These are phyloP conservation scores for Glaucopsyche alexis DNA, from an alignment of 2,888 invertebrate genomes.

Conservation along the genomic window DNA sequence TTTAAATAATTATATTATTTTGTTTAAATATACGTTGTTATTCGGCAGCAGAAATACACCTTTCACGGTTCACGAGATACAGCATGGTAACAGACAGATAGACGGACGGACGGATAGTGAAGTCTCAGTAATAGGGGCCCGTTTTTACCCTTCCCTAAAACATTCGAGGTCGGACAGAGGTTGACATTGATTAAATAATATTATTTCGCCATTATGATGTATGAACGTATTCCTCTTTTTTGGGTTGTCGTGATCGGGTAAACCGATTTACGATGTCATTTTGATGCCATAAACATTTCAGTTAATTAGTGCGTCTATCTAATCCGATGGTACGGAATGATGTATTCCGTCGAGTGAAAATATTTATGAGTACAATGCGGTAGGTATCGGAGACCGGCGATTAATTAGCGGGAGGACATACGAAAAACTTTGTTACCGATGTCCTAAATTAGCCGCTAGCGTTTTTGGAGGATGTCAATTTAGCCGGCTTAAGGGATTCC, in stretches of 20 bases:
- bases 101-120: no score
- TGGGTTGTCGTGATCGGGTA: neutral
- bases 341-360: conserved; percentile 18
- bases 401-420: conserved; percentile 49
- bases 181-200: neutral
- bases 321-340: neutral
- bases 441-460: conserved; percentile 70
- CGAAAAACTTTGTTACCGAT: conserved; percentile 65
- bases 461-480: conserved; percentile 70
- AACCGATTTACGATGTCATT: neutral
- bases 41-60: no score
- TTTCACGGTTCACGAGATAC: no score
- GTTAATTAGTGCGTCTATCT: conserved; percentile 23
- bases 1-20: no score
- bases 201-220: neutral
- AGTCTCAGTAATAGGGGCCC: no score
- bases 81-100: no score
- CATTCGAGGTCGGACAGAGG: neutral
- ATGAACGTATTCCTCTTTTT: neutral
- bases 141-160: no score
- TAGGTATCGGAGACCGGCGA: conserved; percentile 43
- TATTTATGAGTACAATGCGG: conserved; percentile 40
- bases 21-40: no score
- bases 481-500: conserved; percentile 60
- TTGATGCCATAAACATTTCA: neutral